These are phyloP conservation scores for Flabesymbios commensalis DNA, from an alignment of 2,888 invertebrate genomes.

Conservation along the genomic window DNA sequence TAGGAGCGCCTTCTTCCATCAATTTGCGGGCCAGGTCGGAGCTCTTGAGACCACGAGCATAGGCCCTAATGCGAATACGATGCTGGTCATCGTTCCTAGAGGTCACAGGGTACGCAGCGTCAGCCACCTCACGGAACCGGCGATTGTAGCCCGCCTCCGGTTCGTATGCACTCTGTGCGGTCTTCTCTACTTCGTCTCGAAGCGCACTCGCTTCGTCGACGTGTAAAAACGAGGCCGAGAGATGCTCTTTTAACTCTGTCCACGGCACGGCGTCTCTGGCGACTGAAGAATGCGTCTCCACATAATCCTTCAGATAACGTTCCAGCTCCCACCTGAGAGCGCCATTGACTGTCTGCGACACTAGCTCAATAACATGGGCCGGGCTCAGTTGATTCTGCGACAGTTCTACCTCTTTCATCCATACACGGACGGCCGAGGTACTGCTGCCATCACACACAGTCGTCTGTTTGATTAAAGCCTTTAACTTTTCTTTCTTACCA, in stretches of 20 bases:
- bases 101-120: constrained; percentile 6
- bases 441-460: not conserved
- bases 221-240: not conserved
- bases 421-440: not conserved
- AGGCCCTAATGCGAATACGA: not conserved
- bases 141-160: not conserved
- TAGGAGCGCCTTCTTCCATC: not conserved
- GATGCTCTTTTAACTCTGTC: not conserved
- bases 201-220: constrained; percentile 5
- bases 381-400: not conserved
- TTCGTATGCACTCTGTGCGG: not conserved
- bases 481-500: not conserved
- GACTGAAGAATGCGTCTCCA: too few relatives aligned
- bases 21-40: not conserved
- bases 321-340: not conserved
- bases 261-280: not conserved
- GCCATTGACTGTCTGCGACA: not conserved
- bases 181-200: not conserved
- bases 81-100: constrained; percentile 5
- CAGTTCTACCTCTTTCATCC: not conserved
- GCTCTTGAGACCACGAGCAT: not conserved
- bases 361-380: not conserved
- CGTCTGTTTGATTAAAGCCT: not conserved
- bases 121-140: constrained; percentile 7
- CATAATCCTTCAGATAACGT: too few relatives aligned